Evolutionary conservation across 2,888 invertebrate genomes (phyloP).

Genomic region (Napeogenes inachia): DNA sequence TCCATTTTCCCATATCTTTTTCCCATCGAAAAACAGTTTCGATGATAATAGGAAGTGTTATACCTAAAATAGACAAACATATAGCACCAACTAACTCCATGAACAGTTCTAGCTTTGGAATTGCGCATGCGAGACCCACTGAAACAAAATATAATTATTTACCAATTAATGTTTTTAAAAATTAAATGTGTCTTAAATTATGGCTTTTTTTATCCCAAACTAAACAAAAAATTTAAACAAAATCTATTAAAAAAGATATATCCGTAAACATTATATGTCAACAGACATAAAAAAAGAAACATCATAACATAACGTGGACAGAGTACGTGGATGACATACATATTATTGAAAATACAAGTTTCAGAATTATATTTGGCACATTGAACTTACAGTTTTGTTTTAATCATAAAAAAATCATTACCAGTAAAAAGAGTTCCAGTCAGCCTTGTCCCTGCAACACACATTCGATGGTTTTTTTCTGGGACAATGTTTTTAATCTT

Average conservation of each 20-base stretch:
- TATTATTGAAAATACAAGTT: no score
- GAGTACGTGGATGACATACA: no score
- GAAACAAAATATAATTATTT: slow-evolving; percentile 35
- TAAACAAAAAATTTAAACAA: no score
- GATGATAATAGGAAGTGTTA: slow-evolving; percentile 84
- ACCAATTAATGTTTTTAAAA: no score
- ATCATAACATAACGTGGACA: no score
- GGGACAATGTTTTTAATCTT: slow-evolving; percentile 74
- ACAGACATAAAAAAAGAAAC: no score
- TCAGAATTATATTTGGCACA: no score
- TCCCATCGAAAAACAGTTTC: slow-evolving; percentile 85
- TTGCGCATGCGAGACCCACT: slow-evolving; percentile 85
- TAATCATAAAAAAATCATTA: slow-evolving; percentile 29
- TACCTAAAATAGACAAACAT: slow-evolving; percentile 84
- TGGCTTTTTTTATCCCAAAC: no score
- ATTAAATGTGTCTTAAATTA: no score
- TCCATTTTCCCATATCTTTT: slow-evolving; percentile 78
- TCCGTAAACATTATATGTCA: no score
- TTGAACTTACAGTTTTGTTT: no score
- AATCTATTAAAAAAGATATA: no score
- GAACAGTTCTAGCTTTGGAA: slow-evolving; percentile 90
- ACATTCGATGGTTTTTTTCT: slow-evolving; percentile 60
- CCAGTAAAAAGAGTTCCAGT: slow-evolving; percentile 57
- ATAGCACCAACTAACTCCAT: slow-evolving; percentile 93
- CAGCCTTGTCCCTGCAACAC: slow-evolving; percentile 56